Evolutionary conservation across 2,888 invertebrate species (phyloP), one percentile per base, ranked within the genome.

Genomic region (Resseliella maxima): DNA sequence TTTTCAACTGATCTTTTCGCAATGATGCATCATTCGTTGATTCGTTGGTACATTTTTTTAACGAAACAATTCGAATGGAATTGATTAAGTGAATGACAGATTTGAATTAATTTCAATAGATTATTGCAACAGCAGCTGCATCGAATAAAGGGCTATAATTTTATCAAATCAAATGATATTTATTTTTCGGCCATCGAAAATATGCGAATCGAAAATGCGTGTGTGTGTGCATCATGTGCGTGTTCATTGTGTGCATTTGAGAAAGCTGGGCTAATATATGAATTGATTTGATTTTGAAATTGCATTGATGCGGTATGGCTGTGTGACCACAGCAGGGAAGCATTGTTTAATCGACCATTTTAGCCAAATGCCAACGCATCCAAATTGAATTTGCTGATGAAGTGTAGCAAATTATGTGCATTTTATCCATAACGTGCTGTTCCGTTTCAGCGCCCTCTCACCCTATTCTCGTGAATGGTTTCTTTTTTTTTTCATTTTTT

Each of bases 91-190:
- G 72, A 72, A 72, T 31, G 72, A 72, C 72, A 72, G 31, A 72
- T 72, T 72, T 72, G 72, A 72, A 72, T 72, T 72, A 72, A 72
- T 72, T 72, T 72, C 72, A 72, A 72, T 72, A 72, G 31, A 35
- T 72, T 31, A 15, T 72, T 72, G 72, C 15, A 31, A 31, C 31
- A 72, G 31, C 31, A 72, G 31, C 31, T 31, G 72, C 72, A 31
- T 1, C 31, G 24, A 59, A 59, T 59, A 59, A 72, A 35, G 5
- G 72, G 6, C 46, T 18, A 72, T 31, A 12, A 72, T 72, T 72
- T 72, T 15, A 27, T 31, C 59, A 27, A 27, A 59, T 59, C 72
- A 72, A 72, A 72, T 15, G 15, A 59, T 59, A 59, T 59, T 72
- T 72, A 72, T 31, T 72, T 72, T 72, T 72, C 31, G 27, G 18